Evolutionary conservation across 2,888 invertebrate species (phyloP).

Genomic region (Drosophila anomalata): DNA sequence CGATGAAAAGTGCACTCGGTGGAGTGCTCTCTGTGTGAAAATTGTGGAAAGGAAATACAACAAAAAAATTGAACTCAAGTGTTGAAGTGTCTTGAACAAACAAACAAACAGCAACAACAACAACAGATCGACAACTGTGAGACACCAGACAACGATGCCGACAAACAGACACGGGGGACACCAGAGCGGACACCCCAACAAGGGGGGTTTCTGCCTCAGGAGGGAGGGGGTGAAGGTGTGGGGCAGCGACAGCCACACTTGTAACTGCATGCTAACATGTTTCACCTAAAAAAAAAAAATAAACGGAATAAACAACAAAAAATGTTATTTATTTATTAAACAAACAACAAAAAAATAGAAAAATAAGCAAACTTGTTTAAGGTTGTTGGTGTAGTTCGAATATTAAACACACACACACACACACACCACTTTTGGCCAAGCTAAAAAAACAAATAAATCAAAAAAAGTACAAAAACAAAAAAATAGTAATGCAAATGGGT

Average conservation of each 20-base stretch:
- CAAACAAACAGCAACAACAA: conserved; percentile 54
- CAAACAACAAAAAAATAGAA: conserved; percentile 46
- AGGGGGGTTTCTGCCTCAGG: not conserved
- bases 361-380: conserved; percentile 62
- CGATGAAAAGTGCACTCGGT: conserved; percentile 42
- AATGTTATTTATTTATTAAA: conserved; percentile 68
- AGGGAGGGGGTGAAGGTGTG: conserved; percentile 1
- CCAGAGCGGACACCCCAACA: conserved; percentile 17
- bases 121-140: conserved; percentile 36
- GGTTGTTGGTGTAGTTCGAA: conserved; percentile 53
- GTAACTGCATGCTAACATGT: conserved; percentile 74
- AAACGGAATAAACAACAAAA: conserved; percentile 37
- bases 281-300: conserved; percentile 44
- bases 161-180: conserved; percentile 49
- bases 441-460: conserved; percentile 14
- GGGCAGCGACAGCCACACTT: conserved; percentile 47
- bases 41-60: conserved; percentile 63
- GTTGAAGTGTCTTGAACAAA: conserved; percentile 69
- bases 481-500: conserved; percentile 29
- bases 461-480: conserved; percentile 8
- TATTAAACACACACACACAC: conserved; percentile 48
- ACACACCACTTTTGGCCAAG: conserved; percentile 39
- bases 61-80: conserved; percentile 59
- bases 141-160: conserved; percentile 49
- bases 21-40: conserved; percentile 49